Base-by-base conservation (phyloP, 2,888 invertebrate genomes). In the Pilophorus perplexus region DNA sequence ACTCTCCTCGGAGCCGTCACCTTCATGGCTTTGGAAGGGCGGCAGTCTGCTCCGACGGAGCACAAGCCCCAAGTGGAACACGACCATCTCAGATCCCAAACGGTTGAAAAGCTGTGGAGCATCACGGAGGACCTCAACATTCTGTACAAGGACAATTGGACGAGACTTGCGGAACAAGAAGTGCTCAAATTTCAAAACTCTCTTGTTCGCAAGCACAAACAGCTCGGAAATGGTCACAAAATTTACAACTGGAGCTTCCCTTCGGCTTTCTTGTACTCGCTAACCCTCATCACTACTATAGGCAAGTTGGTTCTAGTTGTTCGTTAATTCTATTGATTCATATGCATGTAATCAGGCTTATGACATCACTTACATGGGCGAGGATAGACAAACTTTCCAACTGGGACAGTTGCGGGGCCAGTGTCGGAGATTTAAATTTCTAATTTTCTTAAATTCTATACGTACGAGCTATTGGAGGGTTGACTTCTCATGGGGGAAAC, bases 251-350 rank as follows among this genome's bases (percentile, higher is more conserved):
- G 94, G 93, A 91, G 91, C 50, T 93, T 94, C 78, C 89, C 93
- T 71, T 90, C 91, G 71, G 92, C 93, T 72, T 90, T 95, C 76
- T 82, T 96, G 55, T 96, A 95, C 77, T 93, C 93, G 23, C 82
- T 95, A 73, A 94, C 95, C 16, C 85, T 96, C 71, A 94, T 95
- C 75, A 94, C 94, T 6, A 95, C 94, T 38, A 94, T 94, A 73
- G 94, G 94, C 94, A 78, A 86, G 59, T 33, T 50, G n/a, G n/a
- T n/a, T n/a, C n/a, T n/a, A n/a, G n/a, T n/a, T n/a, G n/a, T n/a
- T n/a, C n/a, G n/a, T n/a, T n/a, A n/a, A n/a, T n/a, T n/a, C n/a
- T n/a, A n/a, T n/a, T n/a, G n/a, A n/a, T n/a, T n/a, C n/a, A n/a
- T n/a, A n/a, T n/a, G n/a, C n/a, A n/a, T n/a, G n/a, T n/a, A n/a